These are phyloP conservation scores for Epirrhoe alternata DNA, from an alignment of 2,888 invertebrate genomes.

Conservation along the genomic window DNA sequence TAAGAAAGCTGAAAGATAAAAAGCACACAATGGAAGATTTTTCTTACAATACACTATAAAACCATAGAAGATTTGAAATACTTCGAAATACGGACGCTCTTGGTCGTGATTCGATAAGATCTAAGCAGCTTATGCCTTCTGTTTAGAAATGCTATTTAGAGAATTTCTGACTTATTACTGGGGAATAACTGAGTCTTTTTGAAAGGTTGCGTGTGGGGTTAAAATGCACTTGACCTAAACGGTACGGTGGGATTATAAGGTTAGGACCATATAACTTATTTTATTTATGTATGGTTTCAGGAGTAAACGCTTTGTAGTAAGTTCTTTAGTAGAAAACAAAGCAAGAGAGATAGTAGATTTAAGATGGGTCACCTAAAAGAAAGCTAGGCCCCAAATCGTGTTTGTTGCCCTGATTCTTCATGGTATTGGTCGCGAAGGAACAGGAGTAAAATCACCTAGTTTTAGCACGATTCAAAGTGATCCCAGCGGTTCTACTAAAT, in stretches of 20 bases:
- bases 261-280: too few species aligned
- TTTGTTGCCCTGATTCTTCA: too few species aligned
- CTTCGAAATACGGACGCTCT: conserved; percentile 36
- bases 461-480: too few species aligned
- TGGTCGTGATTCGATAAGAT: conserved; percentile 45
- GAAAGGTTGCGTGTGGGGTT: conserved; percentile 9
- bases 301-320: background rate
- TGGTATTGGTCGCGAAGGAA: too few species aligned
- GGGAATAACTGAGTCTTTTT: conserved; percentile 10
- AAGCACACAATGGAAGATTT: conserved; percentile 26
- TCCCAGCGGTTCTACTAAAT: too few species aligned
- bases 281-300: too few species aligned
- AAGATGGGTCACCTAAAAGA: too few species aligned
- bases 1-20: conserved; percentile 21
- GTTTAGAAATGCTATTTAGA: conserved; percentile 39
- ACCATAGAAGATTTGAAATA: conserved; percentile 36
- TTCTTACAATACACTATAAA: conserved; percentile 24
- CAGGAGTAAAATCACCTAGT: too few species aligned
- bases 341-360: too few species aligned
- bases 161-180: conserved; percentile 28
- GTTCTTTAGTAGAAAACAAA: too few species aligned
- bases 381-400: too few species aligned
- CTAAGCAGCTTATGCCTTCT: conserved; percentile 40
- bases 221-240: background rate
- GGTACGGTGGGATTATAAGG: background rate